Conservation (phyloP, 2,113 vertebrate species). For the Chlamydotis undulata region DNA sequence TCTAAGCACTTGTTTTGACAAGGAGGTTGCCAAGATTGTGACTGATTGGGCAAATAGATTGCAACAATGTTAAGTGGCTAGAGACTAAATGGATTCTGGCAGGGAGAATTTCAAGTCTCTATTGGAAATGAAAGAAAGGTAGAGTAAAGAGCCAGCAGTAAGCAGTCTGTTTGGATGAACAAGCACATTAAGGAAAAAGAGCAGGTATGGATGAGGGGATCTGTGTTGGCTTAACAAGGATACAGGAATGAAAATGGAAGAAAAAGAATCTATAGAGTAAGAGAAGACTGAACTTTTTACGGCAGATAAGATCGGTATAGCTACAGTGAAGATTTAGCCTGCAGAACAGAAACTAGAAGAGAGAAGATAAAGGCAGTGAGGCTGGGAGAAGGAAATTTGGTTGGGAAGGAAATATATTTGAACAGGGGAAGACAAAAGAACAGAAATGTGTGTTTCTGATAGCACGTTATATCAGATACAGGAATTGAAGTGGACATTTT, state of each 20-base stretch:
- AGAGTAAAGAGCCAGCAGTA: not conserved
- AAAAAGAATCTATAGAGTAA: not conserved
- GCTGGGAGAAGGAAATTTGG: not conserved
- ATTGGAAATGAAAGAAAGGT: not conserved
- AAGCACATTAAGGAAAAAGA: not conserved
- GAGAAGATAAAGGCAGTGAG: not conserved
- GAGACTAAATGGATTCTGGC: not conserved
- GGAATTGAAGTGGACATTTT: not conserved
- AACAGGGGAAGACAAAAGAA: not conserved
- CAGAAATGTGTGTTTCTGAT: not conserved
- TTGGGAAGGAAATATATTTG: not conserved
- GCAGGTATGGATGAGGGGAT: not conserved
- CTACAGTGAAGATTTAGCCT: not conserved
- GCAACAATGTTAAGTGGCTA: not conserved
- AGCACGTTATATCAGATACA: not conserved
- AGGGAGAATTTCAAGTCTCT: not conserved
- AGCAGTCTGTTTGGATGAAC: not conserved
- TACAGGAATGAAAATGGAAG: not conserved
- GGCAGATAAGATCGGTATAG: not conserved
- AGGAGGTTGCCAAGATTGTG: not conserved
- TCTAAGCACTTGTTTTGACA: not conserved
- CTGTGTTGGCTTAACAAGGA: not conserved
- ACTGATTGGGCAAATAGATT: not conserved
- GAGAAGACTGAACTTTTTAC: not conserved
- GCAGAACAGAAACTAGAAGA: not conserved